Percentiles rank a stretch among this genome's conserved stretches.
Conservation (phyloP, 2,797 vertebrate genomes). For the Notamacropus eugenii region DNA sequence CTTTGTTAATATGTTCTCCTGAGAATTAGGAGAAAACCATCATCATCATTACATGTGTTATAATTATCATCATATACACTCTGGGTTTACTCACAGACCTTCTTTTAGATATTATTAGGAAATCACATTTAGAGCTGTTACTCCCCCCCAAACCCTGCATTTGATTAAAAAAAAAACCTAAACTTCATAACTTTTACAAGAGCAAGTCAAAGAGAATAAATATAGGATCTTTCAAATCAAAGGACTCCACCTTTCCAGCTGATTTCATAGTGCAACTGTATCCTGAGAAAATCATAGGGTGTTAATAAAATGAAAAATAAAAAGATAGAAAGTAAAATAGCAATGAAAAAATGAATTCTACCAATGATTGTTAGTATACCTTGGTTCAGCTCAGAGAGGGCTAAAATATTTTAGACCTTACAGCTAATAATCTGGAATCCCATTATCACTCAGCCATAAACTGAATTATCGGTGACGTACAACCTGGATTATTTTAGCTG, state of each 20-base stretch:
- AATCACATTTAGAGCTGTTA: slow-evolving; percentile 36
- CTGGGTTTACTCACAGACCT: neutral
- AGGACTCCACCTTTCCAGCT: slow-evolving; percentile 73
- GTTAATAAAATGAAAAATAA: slow-evolving; percentile 51
- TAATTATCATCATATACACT: neutral
- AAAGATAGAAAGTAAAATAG: neutral
- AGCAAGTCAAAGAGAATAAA: slow-evolving; percentile 55
- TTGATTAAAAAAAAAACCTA: slow-evolving; percentile 8
- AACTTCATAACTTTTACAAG: slow-evolving; percentile 45
- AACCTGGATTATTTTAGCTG: slow-evolving; percentile 78
- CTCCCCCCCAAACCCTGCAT: neutral
- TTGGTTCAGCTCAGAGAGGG: slow-evolving; percentile 58
- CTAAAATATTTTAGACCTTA: slow-evolving; percentile 74
- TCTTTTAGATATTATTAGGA: neutral
- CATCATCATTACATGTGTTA: neutral
- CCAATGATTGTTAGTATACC: neutral
- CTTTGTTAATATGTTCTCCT: neutral
- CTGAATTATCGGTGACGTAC: slow-evolving; percentile 83
- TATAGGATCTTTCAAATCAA: slow-evolving; percentile 53
- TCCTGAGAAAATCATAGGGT: neutral
- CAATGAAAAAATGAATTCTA: neutral
- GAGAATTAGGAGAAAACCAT: neutral
- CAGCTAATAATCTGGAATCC: slow-evolving; percentile 82
- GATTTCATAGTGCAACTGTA: slow-evolving; percentile 53
- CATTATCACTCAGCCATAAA: slow-evolving; percentile 81